These are phyloP conservation scores for Steromphala cineraria DNA, from an alignment of 2,888 invertebrate genomes.

Conservation along the genomic window DNA sequence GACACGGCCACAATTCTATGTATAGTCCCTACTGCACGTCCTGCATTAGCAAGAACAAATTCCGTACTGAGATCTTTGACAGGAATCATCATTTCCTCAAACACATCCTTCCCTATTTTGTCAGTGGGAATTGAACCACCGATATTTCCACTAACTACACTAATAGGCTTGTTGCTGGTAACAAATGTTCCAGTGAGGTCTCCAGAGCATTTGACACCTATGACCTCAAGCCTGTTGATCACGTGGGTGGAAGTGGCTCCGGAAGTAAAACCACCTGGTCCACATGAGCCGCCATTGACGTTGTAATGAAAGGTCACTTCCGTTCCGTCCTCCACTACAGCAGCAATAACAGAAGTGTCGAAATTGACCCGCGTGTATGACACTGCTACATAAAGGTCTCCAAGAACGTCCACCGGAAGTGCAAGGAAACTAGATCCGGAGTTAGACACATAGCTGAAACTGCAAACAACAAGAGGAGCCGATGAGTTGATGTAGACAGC, in stretches of 20 bases:
- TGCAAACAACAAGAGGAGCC: neutral
- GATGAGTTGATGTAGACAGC: neutral
- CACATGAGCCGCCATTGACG: neutral
- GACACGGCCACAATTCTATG: neutral
- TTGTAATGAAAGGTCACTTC: neutral
- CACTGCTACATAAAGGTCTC: neutral
- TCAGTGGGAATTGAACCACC: neutral
- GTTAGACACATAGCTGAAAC: neutral
- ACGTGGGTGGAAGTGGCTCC: neutral
- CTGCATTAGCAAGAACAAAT: neutral
- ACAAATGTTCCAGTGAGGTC: slow-evolving; percentile 1
- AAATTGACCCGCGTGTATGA: neutral
- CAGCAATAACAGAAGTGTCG: neutral
- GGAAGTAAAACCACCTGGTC: neutral
- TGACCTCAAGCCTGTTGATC: neutral
- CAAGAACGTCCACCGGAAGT: neutral
- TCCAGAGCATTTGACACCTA: neutral
- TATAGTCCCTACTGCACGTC: neutral
- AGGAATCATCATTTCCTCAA: neutral
- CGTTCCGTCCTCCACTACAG: neutral
- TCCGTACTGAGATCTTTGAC: neutral
- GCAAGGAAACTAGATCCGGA: neutral
- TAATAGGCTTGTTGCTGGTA: neutral
- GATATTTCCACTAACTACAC: neutral
- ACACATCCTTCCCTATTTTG: neutral